These are phyloP conservation scores for Carabus problematicus DNA, from an alignment of 2,888 invertebrate species.

Conservation along the genomic window DNA sequence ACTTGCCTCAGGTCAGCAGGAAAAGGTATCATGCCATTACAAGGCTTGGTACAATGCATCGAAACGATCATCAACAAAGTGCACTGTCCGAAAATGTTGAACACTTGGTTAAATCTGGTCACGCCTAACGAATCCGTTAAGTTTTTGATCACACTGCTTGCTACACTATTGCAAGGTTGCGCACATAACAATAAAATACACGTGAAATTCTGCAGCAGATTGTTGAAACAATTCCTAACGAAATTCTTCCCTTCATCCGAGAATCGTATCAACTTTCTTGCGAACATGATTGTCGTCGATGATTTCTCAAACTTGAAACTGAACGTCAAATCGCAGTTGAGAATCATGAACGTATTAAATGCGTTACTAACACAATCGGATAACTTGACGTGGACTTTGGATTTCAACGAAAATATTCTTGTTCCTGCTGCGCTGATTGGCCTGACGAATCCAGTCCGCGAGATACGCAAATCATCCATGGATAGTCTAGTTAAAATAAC, in stretches of 20 bases:
- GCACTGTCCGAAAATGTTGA: conserved; percentile 56
- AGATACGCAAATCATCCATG: conserved; percentile 66
- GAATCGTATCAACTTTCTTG: conserved; percentile 65
- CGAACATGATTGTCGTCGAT: conserved; percentile 62
- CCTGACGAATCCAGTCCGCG: conserved; percentile 63
- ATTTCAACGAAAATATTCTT: conserved; percentile 60
- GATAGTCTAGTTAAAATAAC: conserved; percentile 61
- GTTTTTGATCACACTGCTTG: conserved; percentile 60
- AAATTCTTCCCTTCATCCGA: conserved; percentile 59
- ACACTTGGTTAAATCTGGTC: conserved; percentile 61
- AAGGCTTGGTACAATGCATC: conserved; percentile 65
- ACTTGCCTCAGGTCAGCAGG: conserved; percentile 52
- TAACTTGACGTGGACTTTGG: conserved; percentile 57
- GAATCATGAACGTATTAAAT: conserved; percentile 56
- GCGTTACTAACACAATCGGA: conserved; percentile 46
- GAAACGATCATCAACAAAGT: conserved; percentile 62
- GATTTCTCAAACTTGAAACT: conserved; percentile 43
- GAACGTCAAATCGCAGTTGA: conserved; percentile 61
- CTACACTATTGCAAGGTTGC: conserved; percentile 63
- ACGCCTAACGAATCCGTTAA: conserved; percentile 55
- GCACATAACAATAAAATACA: conserved; percentile 55
- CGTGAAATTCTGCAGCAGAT: conserved; percentile 56
- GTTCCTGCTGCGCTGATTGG: conserved; percentile 65
- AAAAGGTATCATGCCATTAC: conserved; percentile 63
- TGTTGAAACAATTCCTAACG: conserved; percentile 61